phyloP scores from a whole-genome alignment of 2,113 vertebrate genomes.

The Grus americana region DNA sequence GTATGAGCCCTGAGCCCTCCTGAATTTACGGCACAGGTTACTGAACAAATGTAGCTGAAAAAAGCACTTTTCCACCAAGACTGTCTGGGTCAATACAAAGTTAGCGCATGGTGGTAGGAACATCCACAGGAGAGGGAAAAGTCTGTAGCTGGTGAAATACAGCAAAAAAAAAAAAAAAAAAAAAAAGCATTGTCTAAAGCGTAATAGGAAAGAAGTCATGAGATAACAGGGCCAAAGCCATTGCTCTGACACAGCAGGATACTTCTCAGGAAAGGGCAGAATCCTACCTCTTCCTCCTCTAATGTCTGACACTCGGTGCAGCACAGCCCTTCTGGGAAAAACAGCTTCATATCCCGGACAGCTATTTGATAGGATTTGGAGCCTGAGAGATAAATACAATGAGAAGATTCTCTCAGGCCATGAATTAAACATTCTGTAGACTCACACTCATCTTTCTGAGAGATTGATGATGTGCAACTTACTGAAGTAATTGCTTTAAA shows the following conservation, averaged over 20 bases:
- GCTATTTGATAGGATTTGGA: constrained; percentile 69
- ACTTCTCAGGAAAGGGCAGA: background rate
- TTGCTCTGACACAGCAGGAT: background rate
- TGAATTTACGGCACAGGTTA: background rate
- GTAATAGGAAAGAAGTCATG: background rate
- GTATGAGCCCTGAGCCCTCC: background rate
- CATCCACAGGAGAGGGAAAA: background rate
- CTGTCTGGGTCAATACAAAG: background rate
- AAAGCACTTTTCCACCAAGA: background rate
- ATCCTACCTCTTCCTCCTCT: constrained; percentile 70
- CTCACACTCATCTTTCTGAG: constrained; percentile 48
- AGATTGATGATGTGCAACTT: constrained; percentile 60
- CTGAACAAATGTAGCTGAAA: background rate
- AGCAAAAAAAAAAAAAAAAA: background rate
- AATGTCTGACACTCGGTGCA: constrained; percentile 29
- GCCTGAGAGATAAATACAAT: constrained; percentile 57
- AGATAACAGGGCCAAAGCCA: background rate
- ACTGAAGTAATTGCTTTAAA: constrained; percentile 66
- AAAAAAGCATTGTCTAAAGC: background rate
- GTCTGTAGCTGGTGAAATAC: background rate
- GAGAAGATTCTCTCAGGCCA: constrained; percentile 49
- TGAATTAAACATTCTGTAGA: constrained; percentile 68
- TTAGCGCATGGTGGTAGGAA: background rate
- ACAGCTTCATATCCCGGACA: constrained; percentile 65
- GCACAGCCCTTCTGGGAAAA: constrained; percentile 78